These are phyloP conservation scores for Pseudotriccus pelzelni DNA, from an alignment of 2,797 vertebrate species.

Conservation along the genomic window DNA sequence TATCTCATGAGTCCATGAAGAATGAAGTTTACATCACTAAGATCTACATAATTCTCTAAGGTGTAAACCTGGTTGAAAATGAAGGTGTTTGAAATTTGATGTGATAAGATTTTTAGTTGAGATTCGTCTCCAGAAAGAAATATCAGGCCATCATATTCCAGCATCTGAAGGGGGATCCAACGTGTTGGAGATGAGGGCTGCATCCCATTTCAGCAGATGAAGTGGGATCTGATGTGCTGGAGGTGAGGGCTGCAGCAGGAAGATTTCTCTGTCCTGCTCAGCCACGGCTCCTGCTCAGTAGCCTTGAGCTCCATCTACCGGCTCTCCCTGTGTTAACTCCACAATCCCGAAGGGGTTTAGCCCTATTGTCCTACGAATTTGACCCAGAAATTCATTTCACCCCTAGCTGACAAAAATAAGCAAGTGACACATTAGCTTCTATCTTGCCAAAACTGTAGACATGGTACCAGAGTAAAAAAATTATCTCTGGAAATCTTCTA, in stretches of 20 bases:
- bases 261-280: rapidly evolving
- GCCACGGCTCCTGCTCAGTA: neutral
- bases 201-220: neutral
- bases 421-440: neutral
- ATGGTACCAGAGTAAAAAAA: neutral
- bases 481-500: neutral
- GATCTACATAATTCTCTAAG: neutral
- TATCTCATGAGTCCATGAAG: neutral
- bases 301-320: neutral
- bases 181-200: neutral
- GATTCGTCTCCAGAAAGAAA: neutral
- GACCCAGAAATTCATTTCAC: neutral
- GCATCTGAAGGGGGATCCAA: rapidly evolving
- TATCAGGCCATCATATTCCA: neutral
- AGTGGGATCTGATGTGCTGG: neutral
- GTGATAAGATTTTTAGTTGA: neutral
- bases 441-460: neutral
- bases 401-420: neutral
- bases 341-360: rapidly evolving
- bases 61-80: neutral
- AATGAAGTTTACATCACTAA: neutral
- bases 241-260: rapidly evolving
- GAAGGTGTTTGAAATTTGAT: neutral
- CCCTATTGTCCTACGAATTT: rapidly evolving
- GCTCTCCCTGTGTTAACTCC: neutral